Percentiles rank a stretch among this genome's conserved stretches.
Evolutionary conservation across 2,113 vertebrate species (phyloP).

Genomic region (Drymodes brunneopygia): DNA sequence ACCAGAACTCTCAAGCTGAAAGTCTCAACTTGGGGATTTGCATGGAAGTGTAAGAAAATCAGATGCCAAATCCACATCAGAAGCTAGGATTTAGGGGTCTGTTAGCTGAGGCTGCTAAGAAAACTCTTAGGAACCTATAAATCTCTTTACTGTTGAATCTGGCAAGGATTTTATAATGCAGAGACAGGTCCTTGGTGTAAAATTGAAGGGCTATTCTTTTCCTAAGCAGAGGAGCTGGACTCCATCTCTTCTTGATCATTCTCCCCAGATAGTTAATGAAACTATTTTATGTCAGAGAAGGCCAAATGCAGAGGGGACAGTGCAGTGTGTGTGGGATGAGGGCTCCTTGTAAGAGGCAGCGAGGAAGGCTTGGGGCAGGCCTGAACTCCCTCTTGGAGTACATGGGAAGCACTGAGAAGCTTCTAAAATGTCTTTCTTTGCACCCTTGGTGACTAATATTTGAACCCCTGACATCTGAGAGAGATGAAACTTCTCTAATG

Average conservation of each 20-base stretch:
- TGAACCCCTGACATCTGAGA: background rate
- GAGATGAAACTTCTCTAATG: background rate
- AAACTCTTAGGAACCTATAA: background rate
- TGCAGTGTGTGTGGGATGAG: accelerated
- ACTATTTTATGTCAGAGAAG: background rate
- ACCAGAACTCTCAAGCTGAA: background rate
- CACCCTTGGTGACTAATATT: background rate
- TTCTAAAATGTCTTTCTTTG: background rate
- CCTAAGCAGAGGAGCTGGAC: background rate
- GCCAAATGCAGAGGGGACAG: background rate
- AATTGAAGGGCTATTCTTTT: background rate
- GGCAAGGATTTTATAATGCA: background rate
- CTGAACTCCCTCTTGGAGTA: background rate
- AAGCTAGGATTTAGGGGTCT: background rate
- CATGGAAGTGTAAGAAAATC: background rate
- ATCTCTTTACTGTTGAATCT: background rate
- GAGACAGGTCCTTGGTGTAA: background rate
- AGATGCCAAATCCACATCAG: background rate
- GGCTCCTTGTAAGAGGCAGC: accelerated
- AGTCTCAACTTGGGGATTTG: background rate
- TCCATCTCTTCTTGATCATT: background rate
- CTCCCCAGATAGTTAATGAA: background rate
- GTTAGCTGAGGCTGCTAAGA: background rate
- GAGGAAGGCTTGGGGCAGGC: background rate
- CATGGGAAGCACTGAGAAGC: background rate